Evolutionary conservation across 1,140 invertebrate genomes (phyloP).

Genomic region (Colletes latitarsis): DNA sequence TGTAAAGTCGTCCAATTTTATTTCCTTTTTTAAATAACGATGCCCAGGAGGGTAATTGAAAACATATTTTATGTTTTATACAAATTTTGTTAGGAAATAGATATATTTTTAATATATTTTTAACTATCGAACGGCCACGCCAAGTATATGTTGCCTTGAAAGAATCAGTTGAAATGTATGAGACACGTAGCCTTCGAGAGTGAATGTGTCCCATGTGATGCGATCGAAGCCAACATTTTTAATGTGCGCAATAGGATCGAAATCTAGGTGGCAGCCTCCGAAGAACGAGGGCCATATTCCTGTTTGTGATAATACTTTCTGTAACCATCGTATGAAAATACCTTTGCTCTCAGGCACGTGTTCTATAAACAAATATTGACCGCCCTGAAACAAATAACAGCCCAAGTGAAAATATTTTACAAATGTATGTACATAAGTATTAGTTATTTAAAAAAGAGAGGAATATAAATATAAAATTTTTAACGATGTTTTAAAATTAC

Average conservation of each 20-base stretch:
- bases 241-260: constrained; percentile 67
- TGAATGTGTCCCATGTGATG: constrained; percentile 62
- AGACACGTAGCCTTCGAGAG: constrained; percentile 70
- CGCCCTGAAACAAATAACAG: constrained; percentile 64
- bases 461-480: background rate
- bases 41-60: too few relatives aligned
- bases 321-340: constrained; percentile 66
- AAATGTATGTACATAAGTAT: background rate
- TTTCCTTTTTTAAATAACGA: too few relatives aligned
- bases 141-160: constrained; percentile 71
- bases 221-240: constrained; percentile 68
- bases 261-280: constrained; percentile 71
- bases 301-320: constrained; percentile 69
- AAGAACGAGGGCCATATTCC: constrained; percentile 74
- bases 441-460: background rate
- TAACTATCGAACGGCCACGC: constrained; percentile 68
- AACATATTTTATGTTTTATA: background rate
- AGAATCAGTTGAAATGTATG: constrained; percentile 69
- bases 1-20: too few relatives aligned
- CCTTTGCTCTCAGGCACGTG: constrained; percentile 70
- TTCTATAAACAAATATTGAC: constrained; percentile 75
- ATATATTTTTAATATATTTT: background rate
- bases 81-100: background rate
- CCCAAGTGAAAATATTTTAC: background rate
- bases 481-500: too few relatives aligned